Percentiles rank a stretch among this genome's conserved stretches.
Conservation (phyloP, 2,888 invertebrate genomes). For the Yponomeuta evonymella region DNA sequence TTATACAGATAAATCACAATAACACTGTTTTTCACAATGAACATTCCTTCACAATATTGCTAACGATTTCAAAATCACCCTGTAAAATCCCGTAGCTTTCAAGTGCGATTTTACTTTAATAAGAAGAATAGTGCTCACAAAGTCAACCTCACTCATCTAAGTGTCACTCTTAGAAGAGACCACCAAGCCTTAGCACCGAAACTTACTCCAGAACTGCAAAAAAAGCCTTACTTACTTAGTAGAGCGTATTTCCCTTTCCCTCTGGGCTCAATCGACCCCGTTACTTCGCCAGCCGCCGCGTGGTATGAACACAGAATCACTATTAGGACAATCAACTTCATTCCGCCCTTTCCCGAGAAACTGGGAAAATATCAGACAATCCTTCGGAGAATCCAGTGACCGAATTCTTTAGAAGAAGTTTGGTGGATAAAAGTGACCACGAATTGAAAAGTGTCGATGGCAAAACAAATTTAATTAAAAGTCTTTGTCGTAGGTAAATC, state of each 20-base stretch:
- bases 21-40: too few relatives aligned
- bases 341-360: not conserved
- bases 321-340: not conserved
- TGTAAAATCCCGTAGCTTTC: too few relatives aligned
- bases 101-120: too few relatives aligned
- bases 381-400: not conserved
- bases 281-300: not conserved
- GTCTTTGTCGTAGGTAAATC: too few relatives aligned
- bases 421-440: not conserved
- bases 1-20: too few relatives aligned
- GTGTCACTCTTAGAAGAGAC: not conserved
- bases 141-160: not conserved
- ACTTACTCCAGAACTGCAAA: not conserved
- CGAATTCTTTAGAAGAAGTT: not conserved
- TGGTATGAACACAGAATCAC: not conserved
- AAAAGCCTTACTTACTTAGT: slow-evolving; percentile 2
- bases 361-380: not conserved
- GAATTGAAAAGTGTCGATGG: not conserved
- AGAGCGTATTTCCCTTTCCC: slow-evolving; percentile 3
- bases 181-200: not conserved
- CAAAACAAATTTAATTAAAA: not conserved
- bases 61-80: too few relatives aligned
- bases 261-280: not conserved
- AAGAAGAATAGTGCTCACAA: too few relatives aligned
- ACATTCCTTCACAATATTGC: too few relatives aligned